Evolutionary conservation across 2,113 vertebrate genomes (phyloP).

Genomic region (Tichodroma muraria): DNA sequence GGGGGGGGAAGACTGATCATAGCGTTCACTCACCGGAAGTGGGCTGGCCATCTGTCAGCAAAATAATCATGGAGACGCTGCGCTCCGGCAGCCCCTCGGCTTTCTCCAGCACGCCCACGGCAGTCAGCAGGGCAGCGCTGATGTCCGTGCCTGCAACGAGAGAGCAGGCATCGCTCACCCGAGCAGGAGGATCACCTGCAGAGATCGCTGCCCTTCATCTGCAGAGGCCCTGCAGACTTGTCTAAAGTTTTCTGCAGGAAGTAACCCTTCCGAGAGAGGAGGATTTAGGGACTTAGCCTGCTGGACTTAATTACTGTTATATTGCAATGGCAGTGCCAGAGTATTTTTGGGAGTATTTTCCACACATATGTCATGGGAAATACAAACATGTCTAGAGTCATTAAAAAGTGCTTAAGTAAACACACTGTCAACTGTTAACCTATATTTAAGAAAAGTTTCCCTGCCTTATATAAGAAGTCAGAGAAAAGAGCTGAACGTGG

Average conservation of each 20-base stretch:
- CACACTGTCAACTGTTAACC: background rate
- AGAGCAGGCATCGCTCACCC: background rate
- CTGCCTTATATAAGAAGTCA: background rate
- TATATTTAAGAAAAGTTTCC: background rate
- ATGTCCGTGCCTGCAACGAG: conserved; percentile 79
- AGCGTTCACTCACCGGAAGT: conserved; percentile 73
- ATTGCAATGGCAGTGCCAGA: background rate
- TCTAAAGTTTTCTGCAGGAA: background rate
- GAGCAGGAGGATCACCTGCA: background rate
- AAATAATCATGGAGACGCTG: conserved; percentile 81
- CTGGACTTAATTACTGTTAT: background rate
- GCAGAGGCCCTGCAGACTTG: background rate
- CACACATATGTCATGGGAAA: background rate
- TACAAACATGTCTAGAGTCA: background rate
- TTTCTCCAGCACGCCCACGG: conserved; percentile 61
- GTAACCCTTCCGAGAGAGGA: background rate
- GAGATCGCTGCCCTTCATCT: background rate
- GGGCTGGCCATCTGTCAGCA: conserved; percentile 91
- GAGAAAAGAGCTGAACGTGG: background rate
- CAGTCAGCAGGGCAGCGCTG: conserved; percentile 73
- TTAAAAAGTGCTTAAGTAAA: background rate
- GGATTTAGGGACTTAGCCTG: background rate
- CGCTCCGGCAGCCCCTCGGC: conserved; percentile 49
- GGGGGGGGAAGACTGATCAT: background rate
- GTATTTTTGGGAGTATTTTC: background rate